A percentile compares a stretch with the other conserved stretches of the same genome.
phyloP scores from a whole-genome alignment of 2,888 invertebrate genomes.

The Melieria crassipennis region DNA sequence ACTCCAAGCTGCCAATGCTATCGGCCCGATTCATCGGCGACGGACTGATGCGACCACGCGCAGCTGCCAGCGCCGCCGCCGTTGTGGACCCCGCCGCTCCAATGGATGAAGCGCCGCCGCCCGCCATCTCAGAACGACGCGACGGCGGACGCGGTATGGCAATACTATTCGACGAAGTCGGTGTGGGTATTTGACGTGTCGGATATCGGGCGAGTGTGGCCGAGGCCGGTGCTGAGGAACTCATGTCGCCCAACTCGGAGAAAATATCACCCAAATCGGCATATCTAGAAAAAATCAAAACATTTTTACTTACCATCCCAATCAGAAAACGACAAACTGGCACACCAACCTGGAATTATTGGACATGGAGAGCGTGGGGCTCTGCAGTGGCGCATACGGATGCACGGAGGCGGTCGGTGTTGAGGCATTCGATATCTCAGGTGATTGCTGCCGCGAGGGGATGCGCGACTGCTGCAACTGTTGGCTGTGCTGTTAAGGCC shows the following conservation, averaged over 20 bases:
- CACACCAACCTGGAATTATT: constrained; percentile 73
- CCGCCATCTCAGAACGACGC: constrained; percentile 76
- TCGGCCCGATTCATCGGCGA: constrained; percentile 78
- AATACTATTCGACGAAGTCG: constrained; percentile 78
- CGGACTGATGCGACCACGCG: constrained; percentile 71
- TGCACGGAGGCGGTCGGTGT: constrained; percentile 70
- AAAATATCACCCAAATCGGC: constrained; percentile 82
- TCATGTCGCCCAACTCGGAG: constrained; percentile 84
- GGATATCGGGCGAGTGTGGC: constrained; percentile 63
- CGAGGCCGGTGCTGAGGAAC: constrained; percentile 71
- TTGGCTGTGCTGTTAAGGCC: constrained; percentile 65
- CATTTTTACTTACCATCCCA: neutral
- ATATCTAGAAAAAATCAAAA: constrained; percentile 56
- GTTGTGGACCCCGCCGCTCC: constrained; percentile 36
- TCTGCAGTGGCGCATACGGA: constrained; percentile 85
- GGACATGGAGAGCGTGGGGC: constrained; percentile 75
- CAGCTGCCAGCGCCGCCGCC: constrained; percentile 43
- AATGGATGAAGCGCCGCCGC: constrained; percentile 45
- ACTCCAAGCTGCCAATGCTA: constrained; percentile 81
- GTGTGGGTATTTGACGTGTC: constrained; percentile 78
- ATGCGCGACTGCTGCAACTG: constrained; percentile 57
- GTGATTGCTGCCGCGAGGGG: constrained; percentile 71
- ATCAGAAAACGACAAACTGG: neutral
- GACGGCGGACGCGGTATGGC: constrained; percentile 91
- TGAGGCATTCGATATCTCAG: constrained; percentile 78